Conservation (phyloP, 2,113 vertebrate genomes). For the Limnothrissa miodon region DNA sequence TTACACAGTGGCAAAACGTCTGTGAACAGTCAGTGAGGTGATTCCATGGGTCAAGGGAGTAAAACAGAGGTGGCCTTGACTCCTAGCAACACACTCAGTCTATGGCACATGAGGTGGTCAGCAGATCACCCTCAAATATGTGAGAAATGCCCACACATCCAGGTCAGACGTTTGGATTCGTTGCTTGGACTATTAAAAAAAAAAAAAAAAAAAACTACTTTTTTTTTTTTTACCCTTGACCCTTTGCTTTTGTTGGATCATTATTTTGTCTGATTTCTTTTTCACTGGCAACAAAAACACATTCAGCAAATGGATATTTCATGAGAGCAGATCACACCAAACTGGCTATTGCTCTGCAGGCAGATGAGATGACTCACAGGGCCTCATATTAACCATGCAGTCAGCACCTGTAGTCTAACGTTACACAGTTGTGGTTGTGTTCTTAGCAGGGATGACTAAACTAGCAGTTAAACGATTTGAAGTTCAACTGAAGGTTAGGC, state of each 20-base stretch:
- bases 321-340: not conserved
- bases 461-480: no score
- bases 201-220: no score
- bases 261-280: not conserved
- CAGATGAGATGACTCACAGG: not conserved
- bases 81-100: not conserved
- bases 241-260: not conserved
- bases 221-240: no score
- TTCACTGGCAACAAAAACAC: not conserved
- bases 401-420: not conserved
- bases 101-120: not conserved
- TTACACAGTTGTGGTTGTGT: not conserved
- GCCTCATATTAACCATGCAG: not conserved
- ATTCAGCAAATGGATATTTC: not conserved
- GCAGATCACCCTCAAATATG: not conserved
- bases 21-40: not conserved
- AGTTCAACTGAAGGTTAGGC: not conserved
- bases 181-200: not conserved
- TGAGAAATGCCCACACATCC: not conserved
- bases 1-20: not conserved
- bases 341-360: not conserved
- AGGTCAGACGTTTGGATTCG: not conserved
- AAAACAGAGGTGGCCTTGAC: slow-evolving; percentile 9
- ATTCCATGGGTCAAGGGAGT: not conserved
- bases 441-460: not conserved